Evolutionary conservation across 2,797 vertebrate species (phyloP), one percentile per base, ranked within the genome.

Genomic region (Ctenopoma kingsleyae): DNA sequence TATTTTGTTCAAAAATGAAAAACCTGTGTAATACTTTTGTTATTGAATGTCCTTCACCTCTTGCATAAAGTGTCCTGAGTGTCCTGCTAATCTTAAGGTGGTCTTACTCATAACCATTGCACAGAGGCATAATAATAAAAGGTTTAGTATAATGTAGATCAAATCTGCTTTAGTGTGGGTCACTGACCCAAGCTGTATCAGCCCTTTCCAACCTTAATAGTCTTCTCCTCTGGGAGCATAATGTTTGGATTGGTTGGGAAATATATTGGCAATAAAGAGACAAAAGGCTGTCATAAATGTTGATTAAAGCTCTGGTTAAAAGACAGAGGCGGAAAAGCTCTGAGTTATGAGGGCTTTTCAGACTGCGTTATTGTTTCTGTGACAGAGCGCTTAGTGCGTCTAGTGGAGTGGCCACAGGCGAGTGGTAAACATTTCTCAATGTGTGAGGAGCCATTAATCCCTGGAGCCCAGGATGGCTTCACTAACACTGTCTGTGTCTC

Each of bases 181-280:
- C 93, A 92, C 74, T 92, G 93, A 94, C 93, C 94, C 88, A 82
- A 87, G 89, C 88, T 92, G 89, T 91, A 91, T 89, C 80, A 76
- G 92, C 91, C 93, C 91, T 93, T 92, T 92, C 82, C 87, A 91
- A 75, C 90, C 88, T 89, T 93, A 94, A 92, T 92, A 93, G 90
- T 91, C 90, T 82, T 72, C 84, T 94, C 88, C 92, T 90, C 89
- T 79, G 79, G 88, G 91, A 91, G 89, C 90, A 92, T 93, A 92
- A 93, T 94, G 88, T 93, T 94, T 93, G 91, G 93, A 94, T 93
- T 85, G 88, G 88, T 92, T 85, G 81, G 88, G 86, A 94, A 94
- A 95, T 95, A 95, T 95, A 95, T 95, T 88, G 93, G 91, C 94
- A 92, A 94, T 95, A 95, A 95, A 95, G 91, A 93, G 92, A 95